Base-by-base conservation (phyloP, 2,888 invertebrate species). In the Synergus itoensis region DNA sequence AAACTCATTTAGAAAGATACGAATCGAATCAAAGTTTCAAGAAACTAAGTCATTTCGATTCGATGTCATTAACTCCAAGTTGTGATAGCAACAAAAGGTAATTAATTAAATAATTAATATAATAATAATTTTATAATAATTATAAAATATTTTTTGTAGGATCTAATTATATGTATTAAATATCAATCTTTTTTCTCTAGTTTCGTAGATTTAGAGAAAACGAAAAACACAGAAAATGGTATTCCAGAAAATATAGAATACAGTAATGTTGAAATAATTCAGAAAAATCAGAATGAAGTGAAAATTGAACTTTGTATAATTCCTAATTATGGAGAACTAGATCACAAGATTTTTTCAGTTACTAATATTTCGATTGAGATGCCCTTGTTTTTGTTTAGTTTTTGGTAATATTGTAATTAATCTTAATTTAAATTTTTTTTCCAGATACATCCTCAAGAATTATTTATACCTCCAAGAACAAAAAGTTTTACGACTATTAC, bases 291-390 rank as follows among this genome's bases (percentile, higher is more conserved):
- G 9, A 79, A 62, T 57, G 80, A 84, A 36, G 76, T 78, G 1
- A 84, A 88, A 63, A 79, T 87, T 16, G 78, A 84, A 78, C 43
- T 89, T 40, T 82, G 86, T 5, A 77, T 89, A 48, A 79, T 87
- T 57, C 86, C 88, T 75, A 87, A 88, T 81, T 86, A 84, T 62
- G 90, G 90, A 41, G 48, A 81, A 77, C 77, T 81, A 28, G 79
- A 87, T 62, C 76, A 53, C 7, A 45, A 57, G 21, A 77, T 77
- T 60, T 87, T 86, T 69, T 73, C 73, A 18, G 88, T 87, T 78
- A 83, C 77, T 8, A n/a, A 43, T 63, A n/a, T 41, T 2, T 53
- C 18, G 12, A 21, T 60, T 11, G 11, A 60, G 18, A 4, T 12
- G 12, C 60, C 4, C 11, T 45, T 12, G 3, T 60, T 60, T 65